phyloP scores from a whole-genome alignment of 2,797 vertebrate species.

The Nothura maculosa region DNA sequence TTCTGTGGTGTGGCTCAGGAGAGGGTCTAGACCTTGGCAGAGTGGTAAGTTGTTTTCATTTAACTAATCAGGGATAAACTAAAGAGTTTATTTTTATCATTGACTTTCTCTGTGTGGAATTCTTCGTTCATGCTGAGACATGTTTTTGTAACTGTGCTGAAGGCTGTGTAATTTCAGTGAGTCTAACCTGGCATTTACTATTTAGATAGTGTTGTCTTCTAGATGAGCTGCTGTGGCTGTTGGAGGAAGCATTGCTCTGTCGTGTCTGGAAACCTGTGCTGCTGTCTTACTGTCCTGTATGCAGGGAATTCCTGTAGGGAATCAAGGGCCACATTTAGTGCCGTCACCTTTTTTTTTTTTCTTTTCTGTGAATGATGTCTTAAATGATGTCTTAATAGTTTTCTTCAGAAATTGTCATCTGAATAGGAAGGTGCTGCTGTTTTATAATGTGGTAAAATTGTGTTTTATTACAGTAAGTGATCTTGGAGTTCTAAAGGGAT shows the following conservation, averaged over 20 bases:
- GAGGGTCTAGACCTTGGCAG: conserved; percentile 96
- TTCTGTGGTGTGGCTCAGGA: conserved; percentile 97
- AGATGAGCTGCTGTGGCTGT: rapidly evolving
- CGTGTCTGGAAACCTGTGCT: neutral
- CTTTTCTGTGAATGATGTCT: neutral
- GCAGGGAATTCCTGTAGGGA: neutral
- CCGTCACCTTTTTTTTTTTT: neutral
- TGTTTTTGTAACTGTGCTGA: conserved; percentile 8
- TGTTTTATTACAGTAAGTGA: neutral
- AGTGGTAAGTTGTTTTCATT: conserved; percentile 88
- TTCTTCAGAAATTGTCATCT: neutral
- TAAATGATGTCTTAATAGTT: neutral
- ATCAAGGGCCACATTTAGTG: neutral
- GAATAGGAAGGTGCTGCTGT: neutral
- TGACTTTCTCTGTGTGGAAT: neutral
- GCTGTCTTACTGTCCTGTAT: neutral
- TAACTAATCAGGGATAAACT: neutral
- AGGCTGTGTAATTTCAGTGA: neutral
- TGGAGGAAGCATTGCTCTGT: neutral
- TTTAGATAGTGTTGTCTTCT: neutral
- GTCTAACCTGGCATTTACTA: neutral
- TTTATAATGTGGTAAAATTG: neutral
- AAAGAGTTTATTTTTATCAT: conserved; percentile 34
- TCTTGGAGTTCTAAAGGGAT: neutral
- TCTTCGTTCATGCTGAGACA: neutral